Evolutionary conservation across 2,797 vertebrate genomes (phyloP).

Genomic region (Myiotriccus ornatus): DNA sequence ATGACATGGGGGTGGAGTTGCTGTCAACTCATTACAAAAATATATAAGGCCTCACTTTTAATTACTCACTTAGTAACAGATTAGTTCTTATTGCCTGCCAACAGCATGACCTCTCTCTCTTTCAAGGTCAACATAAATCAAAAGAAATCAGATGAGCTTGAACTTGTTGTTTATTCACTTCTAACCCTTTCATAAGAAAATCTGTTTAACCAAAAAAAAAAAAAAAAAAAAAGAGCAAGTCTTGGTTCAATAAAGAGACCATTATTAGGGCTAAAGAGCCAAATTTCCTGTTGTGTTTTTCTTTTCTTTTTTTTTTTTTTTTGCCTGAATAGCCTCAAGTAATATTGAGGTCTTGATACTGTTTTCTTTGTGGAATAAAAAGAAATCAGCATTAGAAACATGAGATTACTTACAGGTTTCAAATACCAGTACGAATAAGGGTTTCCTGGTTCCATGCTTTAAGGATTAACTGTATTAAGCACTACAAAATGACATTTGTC

Average conservation of each 20-base stretch:
- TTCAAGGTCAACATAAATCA: constrained; percentile 75
- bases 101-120: constrained; percentile 66
- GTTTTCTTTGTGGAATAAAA: constrained; percentile 60
- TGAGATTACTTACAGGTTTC: constrained; percentile 21
- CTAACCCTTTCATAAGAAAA: constrained; percentile 68
- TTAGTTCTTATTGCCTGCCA: constrained; percentile 79
- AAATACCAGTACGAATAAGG: background rate
- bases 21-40: constrained; percentile 87
- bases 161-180: constrained; percentile 66
- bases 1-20: constrained; percentile 77
- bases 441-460: constrained; percentile 40
- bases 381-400: constrained; percentile 39
- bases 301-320: background rate
- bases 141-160: constrained; percentile 76
- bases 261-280: constrained; percentile 33
- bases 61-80: constrained; percentile 84
- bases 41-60: constrained; percentile 87
- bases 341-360: constrained; percentile 36
- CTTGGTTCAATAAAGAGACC: constrained; percentile 18
- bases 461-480: constrained; percentile 35
- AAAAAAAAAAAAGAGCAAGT: background rate
- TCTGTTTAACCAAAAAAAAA: constrained; percentile 30
- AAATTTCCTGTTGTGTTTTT: constrained; percentile 52
- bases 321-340: constrained; percentile 40
- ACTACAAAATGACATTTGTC: constrained; percentile 57